These are phyloP conservation scores for Drosophila ogumai DNA, from an alignment of 1,140 invertebrate genomes.

Conservation along the genomic window DNA sequence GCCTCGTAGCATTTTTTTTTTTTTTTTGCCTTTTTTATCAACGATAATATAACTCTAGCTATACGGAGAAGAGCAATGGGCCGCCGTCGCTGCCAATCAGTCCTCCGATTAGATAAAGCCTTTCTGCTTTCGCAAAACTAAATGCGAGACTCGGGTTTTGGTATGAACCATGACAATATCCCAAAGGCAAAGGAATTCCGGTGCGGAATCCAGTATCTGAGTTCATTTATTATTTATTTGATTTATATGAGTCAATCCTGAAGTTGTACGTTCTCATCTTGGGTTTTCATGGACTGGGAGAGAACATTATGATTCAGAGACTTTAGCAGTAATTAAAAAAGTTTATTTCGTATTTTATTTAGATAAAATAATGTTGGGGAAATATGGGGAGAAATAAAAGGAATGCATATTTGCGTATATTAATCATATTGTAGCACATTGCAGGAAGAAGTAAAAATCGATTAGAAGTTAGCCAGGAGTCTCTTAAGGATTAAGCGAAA, in stretches of 20 bases:
- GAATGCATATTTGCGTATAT: background rate
- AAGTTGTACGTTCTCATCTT: background rate
- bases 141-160: constrained; percentile 23
- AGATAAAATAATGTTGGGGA: background rate
- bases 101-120: constrained; percentile 51
- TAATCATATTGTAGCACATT: background rate
- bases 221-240: constrained; percentile 9
- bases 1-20: constrained; percentile 35
- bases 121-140: constrained; percentile 41
- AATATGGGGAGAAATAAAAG: background rate
- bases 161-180: constrained; percentile 22
- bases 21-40: constrained; percentile 33
- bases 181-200: constrained; percentile 21
- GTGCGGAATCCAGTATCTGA: constrained; percentile 10
- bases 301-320: constrained; percentile 2
- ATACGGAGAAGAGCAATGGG: constrained; percentile 29
- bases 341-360: background rate
- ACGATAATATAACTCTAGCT: constrained; percentile 48
- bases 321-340: background rate
- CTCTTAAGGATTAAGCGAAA: no score
- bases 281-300: background rate
- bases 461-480: background rate
- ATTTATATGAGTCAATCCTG: constrained; percentile 19
- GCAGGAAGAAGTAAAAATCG: background rate
- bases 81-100: constrained; percentile 34